Base-by-base conservation (phyloP, 2,113 vertebrate species). In the Hippopotamus amphibius region DNA sequence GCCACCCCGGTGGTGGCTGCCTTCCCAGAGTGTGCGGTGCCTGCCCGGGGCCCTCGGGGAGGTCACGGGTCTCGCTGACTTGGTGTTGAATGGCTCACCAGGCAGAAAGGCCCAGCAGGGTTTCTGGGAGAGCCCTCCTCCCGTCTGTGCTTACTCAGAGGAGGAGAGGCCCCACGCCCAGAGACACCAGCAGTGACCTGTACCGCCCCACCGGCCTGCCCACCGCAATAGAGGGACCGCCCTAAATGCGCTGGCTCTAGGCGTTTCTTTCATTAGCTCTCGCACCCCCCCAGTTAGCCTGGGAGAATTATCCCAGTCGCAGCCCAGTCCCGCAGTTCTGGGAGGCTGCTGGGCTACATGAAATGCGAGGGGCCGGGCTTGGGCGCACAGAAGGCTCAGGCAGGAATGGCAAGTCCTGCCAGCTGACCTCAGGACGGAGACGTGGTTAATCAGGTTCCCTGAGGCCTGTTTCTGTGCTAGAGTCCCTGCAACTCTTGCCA, bases 381-480 rank as follows among this genome's bases (percentile, higher is more conserved):
- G 77, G 16, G 87, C 50, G 8, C n/a, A 5, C 28, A 1, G 19
- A 46, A 72, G 57, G 30, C 74, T 79, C 19, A 17, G 88, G 63
- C 93, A 2, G 48, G 21, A 0, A 43, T 26, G 71, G 19, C 63
- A 37, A 50, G 92, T 21, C 65, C 74, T 80, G 0, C 33, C 26
- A 21, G 83, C 69, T 17, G 61, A 57, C 88, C 68, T 74, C 33
- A 12, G 61, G 50, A 33, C 93, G 24, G 1, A 66, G 37, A 80
- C 81, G 76, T 71, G 85, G 88, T 88, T 81, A 43, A 87, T 93
- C 92, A 55, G 95, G 77, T 55, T 93, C 84, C 72, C 72, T 9
- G 72, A 50, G 84, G 80, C 90, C 87, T 72, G 55, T 66, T 72
- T 90, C 68, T 55, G 6, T 53, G 80, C 81, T 50, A 2, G 68